Evolutionary conservation across 2,888 invertebrate genomes (phyloP).

Genomic region (Oligia fasciuncula): DNA sequence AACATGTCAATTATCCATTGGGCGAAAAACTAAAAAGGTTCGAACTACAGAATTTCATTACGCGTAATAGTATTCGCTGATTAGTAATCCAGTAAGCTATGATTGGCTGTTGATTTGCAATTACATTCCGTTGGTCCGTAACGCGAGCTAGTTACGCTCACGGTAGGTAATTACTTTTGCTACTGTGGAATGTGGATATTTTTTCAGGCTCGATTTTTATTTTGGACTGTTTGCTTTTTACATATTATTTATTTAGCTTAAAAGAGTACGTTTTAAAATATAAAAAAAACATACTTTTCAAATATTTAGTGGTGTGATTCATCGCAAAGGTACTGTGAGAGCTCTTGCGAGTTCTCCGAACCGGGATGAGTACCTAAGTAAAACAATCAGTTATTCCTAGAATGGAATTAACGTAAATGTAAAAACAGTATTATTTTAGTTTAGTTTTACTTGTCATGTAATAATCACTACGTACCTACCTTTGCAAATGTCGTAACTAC

Average conservation of each 20-base stretch:
- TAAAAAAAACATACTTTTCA: too few species aligned
- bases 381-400: too few species aligned
- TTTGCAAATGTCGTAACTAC: too few species aligned
- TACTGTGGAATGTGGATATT: not conserved
- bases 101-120: slow-evolving; percentile 67
- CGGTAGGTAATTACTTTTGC: slow-evolving; percentile 54
- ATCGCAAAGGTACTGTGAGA: too few species aligned
- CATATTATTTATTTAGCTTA: not conserved
- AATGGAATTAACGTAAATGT: too few species aligned
- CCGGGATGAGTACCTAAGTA: too few species aligned
- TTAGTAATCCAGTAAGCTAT: slow-evolving; percentile 67
- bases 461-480: too few species aligned
- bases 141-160: slow-evolving; percentile 59
- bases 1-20: not conserved
- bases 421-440: too few species aligned
- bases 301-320: too few species aligned
- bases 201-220: not conserved
- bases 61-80: slow-evolving; percentile 53
- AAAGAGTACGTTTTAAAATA: not conserved
- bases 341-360: too few species aligned
- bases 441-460: too few species aligned
- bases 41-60: slow-evolving; percentile 28
- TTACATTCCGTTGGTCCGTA: slow-evolving; percentile 54
- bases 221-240: not conserved
- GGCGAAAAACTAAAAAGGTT: slow-evolving; percentile 1